Base-by-base conservation (phyloP, 1,140 invertebrate genomes). In the Coptotermes formosanus region DNA sequence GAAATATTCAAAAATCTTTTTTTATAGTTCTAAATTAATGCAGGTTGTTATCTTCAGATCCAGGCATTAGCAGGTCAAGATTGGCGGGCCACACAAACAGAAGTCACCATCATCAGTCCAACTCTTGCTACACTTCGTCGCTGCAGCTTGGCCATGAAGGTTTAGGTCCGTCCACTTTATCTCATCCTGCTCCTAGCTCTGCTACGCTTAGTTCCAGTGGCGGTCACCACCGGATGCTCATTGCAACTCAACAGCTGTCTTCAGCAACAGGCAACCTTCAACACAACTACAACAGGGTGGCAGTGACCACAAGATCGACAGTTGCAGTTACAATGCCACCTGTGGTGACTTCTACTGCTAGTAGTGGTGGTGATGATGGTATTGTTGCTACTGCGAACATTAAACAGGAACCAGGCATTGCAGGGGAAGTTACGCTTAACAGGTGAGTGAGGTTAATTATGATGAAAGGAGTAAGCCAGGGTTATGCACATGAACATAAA, bases 361-460 rank as follows among this genome's bases (percentile, higher is more conserved):
- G 25, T 25, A 75, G 64, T 75, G 64, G 16, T 75, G n/a, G 64
- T 75, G 64, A 25, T 75, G 64, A 16, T 30, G 64, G n/a, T 75
- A 75, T 75, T 30, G 14, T 75, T 30, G n/a, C 64, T 75, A 30
- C 64, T 30, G 14, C 64, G 14, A 75, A 25, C 64, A 75, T 75
- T 75, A 75, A 75, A 75, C 64, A 75, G n/a, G 64, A 75, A 75
- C 64, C 64, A 30, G 64, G 64, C 7, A 9, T 75, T 75, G 64
- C 64, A 75, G 64, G 64, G 64, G 64, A 75, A 75, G 64, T 75
- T 75, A 75, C 64, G 64, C 64, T 75, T 75, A 75, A 75, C n/a
- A 75, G 64, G 64, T 75, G 64, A 75, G 64, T 75, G 64, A n/a
- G 6, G n/a, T n/a, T 25, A 75, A 25, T 75, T 75, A 75, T 12